Percentiles rank a stretch among this genome's conserved stretches.
These are phyloP conservation scores for Zelleria hepariella DNA, from an alignment of 2,888 invertebrate genomes.

Conservation along the genomic window DNA sequence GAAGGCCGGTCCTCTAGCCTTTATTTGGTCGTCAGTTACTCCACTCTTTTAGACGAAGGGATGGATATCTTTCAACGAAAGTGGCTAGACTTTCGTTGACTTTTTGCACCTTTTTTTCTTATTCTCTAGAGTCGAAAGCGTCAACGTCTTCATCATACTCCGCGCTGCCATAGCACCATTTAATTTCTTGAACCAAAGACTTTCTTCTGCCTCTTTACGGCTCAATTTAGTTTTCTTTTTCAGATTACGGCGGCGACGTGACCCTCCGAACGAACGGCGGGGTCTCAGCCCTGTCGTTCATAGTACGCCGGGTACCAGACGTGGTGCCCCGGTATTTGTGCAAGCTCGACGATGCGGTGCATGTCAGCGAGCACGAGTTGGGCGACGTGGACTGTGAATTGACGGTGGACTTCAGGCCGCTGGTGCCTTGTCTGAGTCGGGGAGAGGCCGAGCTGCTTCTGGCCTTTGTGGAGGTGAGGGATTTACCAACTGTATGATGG, in stretches of 20 bases:
- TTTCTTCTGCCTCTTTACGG: too few species aligned
- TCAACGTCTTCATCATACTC: too few species aligned
- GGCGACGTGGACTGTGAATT: conserved; percentile 90
- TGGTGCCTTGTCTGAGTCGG: conserved; percentile 74
- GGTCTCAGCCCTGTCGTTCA: conserved; percentile 83
- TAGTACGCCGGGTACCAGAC: conserved; percentile 87
- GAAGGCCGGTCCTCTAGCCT: too few species aligned
- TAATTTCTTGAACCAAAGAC: too few species aligned
- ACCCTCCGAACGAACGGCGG: conserved; percentile 86
- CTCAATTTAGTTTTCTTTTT: conserved; percentile 13
- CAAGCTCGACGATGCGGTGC: conserved; percentile 82
- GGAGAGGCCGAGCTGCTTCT: conserved; percentile 80
- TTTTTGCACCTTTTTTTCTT: too few species aligned
- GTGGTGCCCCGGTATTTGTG: conserved; percentile 79
- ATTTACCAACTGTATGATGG: not conserved
- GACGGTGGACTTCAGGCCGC: conserved; percentile 69
- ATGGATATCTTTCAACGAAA: too few species aligned
- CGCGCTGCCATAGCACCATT: too few species aligned
- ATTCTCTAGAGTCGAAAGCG: too few species aligned
- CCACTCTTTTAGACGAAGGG: too few species aligned
- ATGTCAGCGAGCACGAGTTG: conserved; percentile 85
- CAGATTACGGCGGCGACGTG: conserved; percentile 84
- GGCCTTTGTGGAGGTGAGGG: conserved; percentile 76
- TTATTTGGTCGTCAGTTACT: too few species aligned
- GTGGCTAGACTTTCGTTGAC: too few species aligned